Evolutionary conservation across 2,888 invertebrate species (phyloP).

Genomic region (Chalcosyrphus nemorum): DNA sequence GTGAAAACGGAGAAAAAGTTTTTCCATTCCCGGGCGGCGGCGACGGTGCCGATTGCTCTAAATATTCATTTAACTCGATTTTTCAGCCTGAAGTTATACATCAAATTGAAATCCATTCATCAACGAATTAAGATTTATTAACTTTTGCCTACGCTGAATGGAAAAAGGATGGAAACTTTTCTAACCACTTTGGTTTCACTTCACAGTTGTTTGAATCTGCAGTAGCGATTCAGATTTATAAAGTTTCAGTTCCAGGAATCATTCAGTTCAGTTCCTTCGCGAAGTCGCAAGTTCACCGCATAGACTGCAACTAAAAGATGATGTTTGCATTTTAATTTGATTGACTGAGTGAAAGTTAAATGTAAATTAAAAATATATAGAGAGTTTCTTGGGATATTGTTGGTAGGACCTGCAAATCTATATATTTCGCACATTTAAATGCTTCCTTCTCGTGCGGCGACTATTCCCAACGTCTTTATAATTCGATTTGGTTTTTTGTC

Average conservation of each 20-base stretch:
- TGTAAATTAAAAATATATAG: too few relatives aligned
- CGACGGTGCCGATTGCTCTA: neutral
- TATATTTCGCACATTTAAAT: too few relatives aligned
- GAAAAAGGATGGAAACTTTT: neutral
- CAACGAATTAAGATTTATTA: constrained; percentile 17
- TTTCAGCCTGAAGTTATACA: neutral
- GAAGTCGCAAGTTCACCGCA: neutral
- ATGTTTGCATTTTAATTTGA: neutral
- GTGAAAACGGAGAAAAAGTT: neutral
- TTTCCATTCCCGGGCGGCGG: neutral
- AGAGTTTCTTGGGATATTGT: too few relatives aligned
- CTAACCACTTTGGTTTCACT: constrained; percentile 2
- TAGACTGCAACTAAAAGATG: neutral
- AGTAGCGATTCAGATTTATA: neutral
- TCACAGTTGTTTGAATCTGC: neutral
- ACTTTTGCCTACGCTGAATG: neutral
- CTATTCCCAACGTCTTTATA: neutral
- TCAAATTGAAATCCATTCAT: constrained; percentile 33
- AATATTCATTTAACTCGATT: constrained; percentile 9
- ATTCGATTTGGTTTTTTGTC: neutral
- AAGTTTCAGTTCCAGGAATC: constrained; percentile 6
- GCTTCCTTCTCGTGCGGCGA: neutral
- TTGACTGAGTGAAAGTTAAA: neutral
- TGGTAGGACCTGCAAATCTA: too few relatives aligned
- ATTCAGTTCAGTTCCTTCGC: neutral